Percentiles rank a stretch among this genome's conserved stretches.
phyloP scores from a whole-genome alignment of 2,797 vertebrate genomes.

The Eutrigla gurnardus region DNA sequence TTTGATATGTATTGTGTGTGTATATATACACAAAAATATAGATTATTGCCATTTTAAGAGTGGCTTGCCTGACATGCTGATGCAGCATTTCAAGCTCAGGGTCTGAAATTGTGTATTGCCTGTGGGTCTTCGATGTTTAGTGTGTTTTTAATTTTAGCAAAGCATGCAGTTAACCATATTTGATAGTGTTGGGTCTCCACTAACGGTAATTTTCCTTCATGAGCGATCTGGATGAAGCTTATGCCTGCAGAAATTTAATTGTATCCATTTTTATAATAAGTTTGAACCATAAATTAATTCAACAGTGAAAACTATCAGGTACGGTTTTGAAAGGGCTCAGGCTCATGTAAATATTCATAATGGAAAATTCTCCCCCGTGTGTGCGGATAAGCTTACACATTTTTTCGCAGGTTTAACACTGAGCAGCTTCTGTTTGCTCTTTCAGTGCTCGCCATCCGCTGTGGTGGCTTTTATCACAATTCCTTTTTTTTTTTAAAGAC shows the following conservation, averaged over 20 bases:
- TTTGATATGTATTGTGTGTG: neutral
- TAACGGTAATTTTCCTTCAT: neutral
- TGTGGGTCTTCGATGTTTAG: neutral
- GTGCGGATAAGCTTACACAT: neutral
- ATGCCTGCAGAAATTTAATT: neutral
- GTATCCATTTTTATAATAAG: slow-evolving; percentile 5
- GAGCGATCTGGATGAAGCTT: neutral
- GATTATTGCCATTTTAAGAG: neutral
- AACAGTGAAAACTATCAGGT: slow-evolving; percentile 5
- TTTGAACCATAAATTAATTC: slow-evolving; percentile 11
- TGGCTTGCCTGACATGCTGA: neutral
- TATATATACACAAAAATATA: neutral
- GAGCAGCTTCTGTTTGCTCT: slow-evolving; percentile 25
- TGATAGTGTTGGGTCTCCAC: neutral
- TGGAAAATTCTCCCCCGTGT: neutral
- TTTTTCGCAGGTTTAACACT: slow-evolving; percentile 1
- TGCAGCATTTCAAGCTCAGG: neutral
- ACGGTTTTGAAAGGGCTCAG: neutral
- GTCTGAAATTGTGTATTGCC: neutral
- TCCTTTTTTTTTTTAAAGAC: neutral
- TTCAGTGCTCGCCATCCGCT: neutral
- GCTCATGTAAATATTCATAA: slow-evolving; percentile 1
- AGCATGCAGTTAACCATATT: neutral
- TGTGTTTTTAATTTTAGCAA: neutral
- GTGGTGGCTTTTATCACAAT: neutral